Conservation (phyloP, 2,113 vertebrate genomes). For the Indri indri region DNA sequence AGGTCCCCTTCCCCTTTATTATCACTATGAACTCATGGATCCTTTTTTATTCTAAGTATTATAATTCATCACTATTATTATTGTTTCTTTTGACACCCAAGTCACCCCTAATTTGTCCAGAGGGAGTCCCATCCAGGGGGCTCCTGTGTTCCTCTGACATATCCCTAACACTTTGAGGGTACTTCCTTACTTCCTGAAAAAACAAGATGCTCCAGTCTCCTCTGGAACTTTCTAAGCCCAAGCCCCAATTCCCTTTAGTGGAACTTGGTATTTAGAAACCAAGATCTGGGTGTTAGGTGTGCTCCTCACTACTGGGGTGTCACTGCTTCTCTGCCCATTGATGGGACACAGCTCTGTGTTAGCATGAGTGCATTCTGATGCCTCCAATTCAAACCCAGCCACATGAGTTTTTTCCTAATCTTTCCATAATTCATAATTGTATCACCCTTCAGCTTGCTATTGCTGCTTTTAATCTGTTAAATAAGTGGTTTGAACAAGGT, state of each 20-base stretch:
- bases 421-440: background rate
- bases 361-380: background rate
- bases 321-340: too few species aligned
- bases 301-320: rapidly evolving
- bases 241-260: background rate
- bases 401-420: background rate
- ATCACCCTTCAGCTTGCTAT: background rate
- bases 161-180: too few species aligned
- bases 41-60: background rate
- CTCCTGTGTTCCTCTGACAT: background rate
- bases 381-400: background rate
- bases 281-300: background rate
- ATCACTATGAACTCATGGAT: background rate
- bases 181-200: background rate
- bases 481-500: background rate
- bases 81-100: background rate
- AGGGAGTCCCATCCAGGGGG: background rate
- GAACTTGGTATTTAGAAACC: background rate
- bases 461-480: background rate
- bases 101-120: background rate
- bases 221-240: background rate
- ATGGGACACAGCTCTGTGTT: background rate
- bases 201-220: background rate
- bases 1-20: background rate
- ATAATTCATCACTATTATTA: background rate